These are phyloP conservation scores for Ceyx erithaca DNA, from an alignment of 2,797 vertebrate species.

Conservation along the genomic window DNA sequence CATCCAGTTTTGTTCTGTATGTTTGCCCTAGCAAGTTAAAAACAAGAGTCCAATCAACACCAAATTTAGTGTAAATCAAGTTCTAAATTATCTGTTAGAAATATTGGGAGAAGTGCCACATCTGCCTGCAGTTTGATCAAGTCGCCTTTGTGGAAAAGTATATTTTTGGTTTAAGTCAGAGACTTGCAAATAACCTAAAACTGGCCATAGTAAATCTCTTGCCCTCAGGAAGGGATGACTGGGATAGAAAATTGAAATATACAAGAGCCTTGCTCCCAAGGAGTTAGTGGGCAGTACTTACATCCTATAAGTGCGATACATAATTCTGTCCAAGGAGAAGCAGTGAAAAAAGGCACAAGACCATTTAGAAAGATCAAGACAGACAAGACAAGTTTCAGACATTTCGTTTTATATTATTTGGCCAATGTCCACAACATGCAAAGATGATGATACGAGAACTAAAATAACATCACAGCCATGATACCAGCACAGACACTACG, in stretches of 20 bases:
- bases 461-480: constrained; percentile 56
- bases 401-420: constrained; percentile 61
- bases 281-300: constrained; percentile 91
- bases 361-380: constrained; percentile 86
- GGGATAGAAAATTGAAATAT: constrained; percentile 62
- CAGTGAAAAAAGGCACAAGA: constrained; percentile 92
- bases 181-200: not conserved
- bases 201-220: not conserved
- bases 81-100: too few relatives aligned
- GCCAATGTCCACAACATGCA: constrained; percentile 68
- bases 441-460: constrained; percentile 69
- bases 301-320: constrained; percentile 99
- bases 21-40: not conserved
- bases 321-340: constrained; percentile 98
- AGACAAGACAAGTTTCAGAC: constrained; percentile 79
- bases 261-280: constrained; percentile 77
- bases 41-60: not conserved
- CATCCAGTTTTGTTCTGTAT: not conserved
- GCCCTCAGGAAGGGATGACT: constrained; percentile 60
- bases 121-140: not conserved
- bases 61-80: not conserved
- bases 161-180: not conserved
- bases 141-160: not conserved
- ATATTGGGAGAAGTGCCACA: not conserved
- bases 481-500: constrained; percentile 46